A percentile compares a stretch with the other conserved stretches of the same genome.
These are phyloP conservation scores for Oriolus oriolus DNA, from an alignment of 2,113 vertebrate genomes.

Conservation along the genomic window DNA sequence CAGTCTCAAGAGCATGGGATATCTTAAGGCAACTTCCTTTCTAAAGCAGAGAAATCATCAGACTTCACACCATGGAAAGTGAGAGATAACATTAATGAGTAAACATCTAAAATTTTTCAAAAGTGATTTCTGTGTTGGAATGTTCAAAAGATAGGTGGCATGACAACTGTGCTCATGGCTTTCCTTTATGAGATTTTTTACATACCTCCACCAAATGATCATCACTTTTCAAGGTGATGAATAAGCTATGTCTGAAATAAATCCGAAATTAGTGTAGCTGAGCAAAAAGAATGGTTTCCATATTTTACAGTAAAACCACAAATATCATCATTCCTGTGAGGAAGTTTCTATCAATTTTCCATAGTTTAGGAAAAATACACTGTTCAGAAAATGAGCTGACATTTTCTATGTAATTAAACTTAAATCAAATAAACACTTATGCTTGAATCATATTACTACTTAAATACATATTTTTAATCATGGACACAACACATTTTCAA, in stretches of 20 bases:
- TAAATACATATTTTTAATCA: not conserved
- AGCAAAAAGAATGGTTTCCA: not conserved
- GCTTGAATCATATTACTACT: not conserved
- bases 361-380: not conserved
- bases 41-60: not conserved
- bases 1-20: not conserved
- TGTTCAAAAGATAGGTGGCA: not conserved
- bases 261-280: not conserved
- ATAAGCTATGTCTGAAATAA: not conserved
- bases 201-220: rapidly evolving
- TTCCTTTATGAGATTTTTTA: not conserved
- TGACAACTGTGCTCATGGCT: not conserved
- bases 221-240: not conserved
- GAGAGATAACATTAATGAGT: not conserved
- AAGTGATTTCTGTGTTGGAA: not conserved
- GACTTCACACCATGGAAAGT: not conserved
- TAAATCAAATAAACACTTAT: not conserved
- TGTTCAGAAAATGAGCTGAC: not conserved
- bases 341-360: not conserved
- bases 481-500: not conserved
- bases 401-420: not conserved
- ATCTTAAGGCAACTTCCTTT: not conserved
- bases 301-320: not conserved
- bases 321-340: not conserved
- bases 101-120: not conserved